A percentile compares a stretch with the other conserved stretches of the same genome.
These are phyloP conservation scores for Gobiocypris rarus DNA, from an alignment of 2,113 vertebrate genomes.

Conservation along the genomic window DNA sequence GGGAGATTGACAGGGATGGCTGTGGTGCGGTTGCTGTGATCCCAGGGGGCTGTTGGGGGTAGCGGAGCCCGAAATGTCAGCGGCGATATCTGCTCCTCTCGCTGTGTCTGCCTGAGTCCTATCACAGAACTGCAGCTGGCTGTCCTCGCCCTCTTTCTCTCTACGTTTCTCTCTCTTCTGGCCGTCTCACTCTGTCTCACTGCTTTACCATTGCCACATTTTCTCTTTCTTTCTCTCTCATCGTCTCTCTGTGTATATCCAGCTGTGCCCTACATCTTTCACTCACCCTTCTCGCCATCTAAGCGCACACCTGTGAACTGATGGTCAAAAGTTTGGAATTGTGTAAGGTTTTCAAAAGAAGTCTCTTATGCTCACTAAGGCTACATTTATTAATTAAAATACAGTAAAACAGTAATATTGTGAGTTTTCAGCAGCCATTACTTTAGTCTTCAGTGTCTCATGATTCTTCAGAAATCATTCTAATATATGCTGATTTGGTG, in stretches of 20 bases:
- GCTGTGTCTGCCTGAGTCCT: constrained; percentile 63
- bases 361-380: too few relatives aligned
- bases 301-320: not conserved
- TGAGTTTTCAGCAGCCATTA: too few relatives aligned
- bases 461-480: too few relatives aligned
- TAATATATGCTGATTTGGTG: too few relatives aligned
- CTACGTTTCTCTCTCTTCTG: constrained; percentile 33
- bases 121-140: constrained; percentile 72
- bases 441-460: too few relatives aligned
- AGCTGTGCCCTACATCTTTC: constrained; percentile 50
- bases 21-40: constrained; percentile 21
- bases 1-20: constrained; percentile 69
- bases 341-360: too few relatives aligned
- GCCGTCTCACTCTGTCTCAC: constrained; percentile 11
- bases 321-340: not conserved
- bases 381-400: too few relatives aligned
- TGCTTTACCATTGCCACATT: constrained; percentile 43
- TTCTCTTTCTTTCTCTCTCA: constrained; percentile 14
- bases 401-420: too few relatives aligned
- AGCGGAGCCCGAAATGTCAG: constrained; percentile 84
- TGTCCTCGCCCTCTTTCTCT: constrained; percentile 56
- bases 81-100: constrained; percentile 72
- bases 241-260: not conserved
- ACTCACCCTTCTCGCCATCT: constrained; percentile 16
- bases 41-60: constrained; percentile 57